Evolutionary conservation across 2,113 vertebrate genomes (phyloP).

Genomic region (Ahaetulla prasina): DNA sequence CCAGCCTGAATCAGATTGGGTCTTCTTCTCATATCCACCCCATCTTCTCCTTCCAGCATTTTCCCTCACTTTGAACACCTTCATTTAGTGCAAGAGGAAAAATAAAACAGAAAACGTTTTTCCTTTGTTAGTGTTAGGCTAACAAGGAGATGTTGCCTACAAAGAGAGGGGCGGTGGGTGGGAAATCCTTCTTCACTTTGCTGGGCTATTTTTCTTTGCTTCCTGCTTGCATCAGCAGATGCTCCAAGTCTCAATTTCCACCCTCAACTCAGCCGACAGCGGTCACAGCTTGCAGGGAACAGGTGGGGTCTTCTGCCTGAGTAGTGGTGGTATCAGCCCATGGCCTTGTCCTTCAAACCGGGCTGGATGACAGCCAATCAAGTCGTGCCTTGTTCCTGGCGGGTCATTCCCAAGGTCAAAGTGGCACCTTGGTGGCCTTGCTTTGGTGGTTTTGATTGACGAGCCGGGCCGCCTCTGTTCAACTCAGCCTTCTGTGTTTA

Average conservation of each 20-base stretch:
- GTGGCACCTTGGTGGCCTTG: neutral
- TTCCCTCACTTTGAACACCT: neutral
- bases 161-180: too few species aligned
- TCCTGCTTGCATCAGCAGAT: accelerated
- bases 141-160: neutral
- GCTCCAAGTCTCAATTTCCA: neutral
- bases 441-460: conserved; percentile 46
- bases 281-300: neutral
- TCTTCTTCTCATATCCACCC: neutral
- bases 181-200: neutral
- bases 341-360: conserved; percentile 18
- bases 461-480: neutral
- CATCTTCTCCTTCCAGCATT: neutral
- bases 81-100: neutral
- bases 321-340: neutral
- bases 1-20: neutral
- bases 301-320: conserved; percentile 2
- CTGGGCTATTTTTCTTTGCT: neutral
- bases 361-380: conserved; percentile 27
- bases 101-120: neutral
- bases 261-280: neutral
- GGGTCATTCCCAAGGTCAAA: conserved; percentile 45
- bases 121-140: neutral
- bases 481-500: neutral
- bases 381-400: conserved; percentile 11